Evolutionary conservation across 2,113 vertebrate genomes (phyloP), one percentile per base, ranked within the genome.

Genomic region (Mixornis gularis): DNA sequence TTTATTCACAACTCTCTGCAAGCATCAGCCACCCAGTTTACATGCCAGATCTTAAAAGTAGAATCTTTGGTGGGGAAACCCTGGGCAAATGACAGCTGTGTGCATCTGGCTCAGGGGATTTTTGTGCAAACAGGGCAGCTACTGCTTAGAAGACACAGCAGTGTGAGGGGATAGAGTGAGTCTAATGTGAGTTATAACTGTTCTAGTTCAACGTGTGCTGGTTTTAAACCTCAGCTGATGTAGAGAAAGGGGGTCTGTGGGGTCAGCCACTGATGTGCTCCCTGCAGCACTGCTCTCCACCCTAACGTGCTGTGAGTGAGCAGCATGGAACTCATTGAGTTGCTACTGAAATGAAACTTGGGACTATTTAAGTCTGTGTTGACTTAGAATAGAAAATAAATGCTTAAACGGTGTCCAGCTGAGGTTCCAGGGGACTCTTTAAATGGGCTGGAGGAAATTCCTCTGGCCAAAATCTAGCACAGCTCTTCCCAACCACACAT

Each of bases 121-220:
- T 43, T 38, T 69, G 40, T 43, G 46, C 59, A 38, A 76, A 18
- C 6, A 5, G 6, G 7, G 49, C 29, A 63, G n/a, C 59, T 44
- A 1, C 49, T 44, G 24, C 46, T 53, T 17, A 13, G 63, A 30
- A 76, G 48, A 43, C 5, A 7, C 24, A 9, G 0, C 0, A 12
- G 7, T 2, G 0, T 0, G 0, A 62, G 13, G 62, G 10, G 9
- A 3, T 34, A 20, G 41, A 0, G 13, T 0, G 25, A 27, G 13
- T 40, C 27, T 68, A 1, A 3, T 0, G 0, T 17, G 43, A 85
- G 30, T 5, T 12, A 1, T 46, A 11, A n/a, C 5, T 38, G 15
- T 40, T 71, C 16, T 48, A 46, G 56, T 30, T 46, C 64, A 43
- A 7, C 0, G 0, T 18, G 10, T 62, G 34, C 20, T 76, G 27